Base-by-base conservation (phyloP, 2,888 invertebrate genomes). In the Cotesia congregata region DNA sequence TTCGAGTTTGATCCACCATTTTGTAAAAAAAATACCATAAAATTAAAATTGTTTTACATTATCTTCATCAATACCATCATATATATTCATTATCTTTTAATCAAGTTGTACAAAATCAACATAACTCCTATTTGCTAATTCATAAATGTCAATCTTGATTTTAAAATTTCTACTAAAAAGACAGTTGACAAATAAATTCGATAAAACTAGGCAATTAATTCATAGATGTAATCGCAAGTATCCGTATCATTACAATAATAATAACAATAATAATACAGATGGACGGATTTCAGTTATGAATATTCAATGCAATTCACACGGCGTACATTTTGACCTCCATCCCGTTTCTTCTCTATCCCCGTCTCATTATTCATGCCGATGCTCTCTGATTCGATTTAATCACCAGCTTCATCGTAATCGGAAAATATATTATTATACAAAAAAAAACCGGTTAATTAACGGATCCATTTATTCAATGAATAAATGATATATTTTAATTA, bases 271-370 rank as follows among this genome's bases (percentile, higher is more conserved):
- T 50, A 50, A 84, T 80, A 82, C 71, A 82, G 79, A 80, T 78
- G 79, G 77, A 72, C 78, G 78, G 80, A 73, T 80, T 82, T 82
- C 82, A 5, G 39, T 84, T 84, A 86, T 87, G 87, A 87, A 86
- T 87, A 87, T 87, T 87, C 87, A 87, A 80, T 75, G 78, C 76
- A 81, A 78, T 85, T 86, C 85, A 83, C 86, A 84, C 84, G 79
- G 84, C 82, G 78, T 84, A 83, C 80, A 80, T 83, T 74, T 72
- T 78, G 79, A 81, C 80, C 80, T 81, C 79, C 78, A 81, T 81
- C 79, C 77, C 50, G 50, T 50, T 50, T 78, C 74, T 81, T 78
- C 77, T 68, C 67, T 73, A 68, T 80, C 61, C 74, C 69, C 39
- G 71, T 76, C 50, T 62, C 74, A 39, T 62, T 79, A 40, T 67